A percentile compares a stretch with the other conserved stretches of the same genome.
phyloP scores from a whole-genome alignment of 2,888 invertebrate species.

The Antheraea assamensis region DNA sequence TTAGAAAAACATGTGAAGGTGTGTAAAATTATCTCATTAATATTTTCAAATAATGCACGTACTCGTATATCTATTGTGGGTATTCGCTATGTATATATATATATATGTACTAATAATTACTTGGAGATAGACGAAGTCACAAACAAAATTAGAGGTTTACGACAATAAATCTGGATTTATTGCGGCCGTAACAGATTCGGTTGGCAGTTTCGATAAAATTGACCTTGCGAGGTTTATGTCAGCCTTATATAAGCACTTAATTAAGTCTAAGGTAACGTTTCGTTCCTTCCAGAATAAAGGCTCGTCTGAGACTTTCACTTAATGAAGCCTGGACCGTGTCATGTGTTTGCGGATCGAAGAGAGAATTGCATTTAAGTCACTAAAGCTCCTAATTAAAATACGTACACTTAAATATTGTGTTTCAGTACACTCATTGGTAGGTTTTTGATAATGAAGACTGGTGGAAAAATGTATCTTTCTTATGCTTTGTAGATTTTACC shows the following conservation, averaged over 20 bases:
- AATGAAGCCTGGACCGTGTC: not conserved
- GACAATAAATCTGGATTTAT: not conserved
- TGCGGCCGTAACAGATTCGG: not conserved
- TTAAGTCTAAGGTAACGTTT: not conserved
- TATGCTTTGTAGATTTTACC: too few species aligned
- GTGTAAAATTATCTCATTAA: not conserved
- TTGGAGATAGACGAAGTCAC: not conserved
- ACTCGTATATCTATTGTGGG: too few species aligned
- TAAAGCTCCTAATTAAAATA: not conserved
- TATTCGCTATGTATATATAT: not conserved
- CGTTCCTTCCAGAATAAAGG: not conserved
- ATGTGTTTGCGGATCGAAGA: not conserved
- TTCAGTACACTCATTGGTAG: not conserved
- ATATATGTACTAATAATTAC: not conserved
- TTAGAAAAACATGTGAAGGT: not conserved
- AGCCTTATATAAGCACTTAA: not conserved
- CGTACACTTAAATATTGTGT: not conserved
- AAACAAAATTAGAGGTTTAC: not conserved
- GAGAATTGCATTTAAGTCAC: not conserved
- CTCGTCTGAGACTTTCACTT: not conserved
- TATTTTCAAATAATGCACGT: too few species aligned
- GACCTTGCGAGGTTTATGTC: not conserved
- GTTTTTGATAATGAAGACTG: too few species aligned
- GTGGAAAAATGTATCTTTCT: too few species aligned
- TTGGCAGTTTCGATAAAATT: not conserved